Conservation (phyloP, 2,113 vertebrate genomes). For the Dasyurus viverrinus region DNA sequence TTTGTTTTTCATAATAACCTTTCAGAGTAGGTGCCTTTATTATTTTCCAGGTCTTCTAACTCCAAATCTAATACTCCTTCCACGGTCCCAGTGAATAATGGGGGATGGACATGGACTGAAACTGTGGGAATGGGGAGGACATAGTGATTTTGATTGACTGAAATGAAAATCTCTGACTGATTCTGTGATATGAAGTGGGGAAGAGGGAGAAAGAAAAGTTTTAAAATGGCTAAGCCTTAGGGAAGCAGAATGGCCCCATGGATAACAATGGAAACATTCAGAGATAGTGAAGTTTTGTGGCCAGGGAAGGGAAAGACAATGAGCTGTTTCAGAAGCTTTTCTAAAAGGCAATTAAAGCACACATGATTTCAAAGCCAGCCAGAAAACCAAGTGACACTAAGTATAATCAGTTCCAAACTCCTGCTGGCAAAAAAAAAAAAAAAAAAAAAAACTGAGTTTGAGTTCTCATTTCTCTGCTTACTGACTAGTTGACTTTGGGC, state of each 20-base stretch:
- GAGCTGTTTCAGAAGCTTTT: background rate
- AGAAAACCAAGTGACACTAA: background rate
- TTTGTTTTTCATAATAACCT: background rate
- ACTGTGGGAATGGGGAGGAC: background rate
- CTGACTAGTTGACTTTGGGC: background rate
- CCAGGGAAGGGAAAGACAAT: background rate
- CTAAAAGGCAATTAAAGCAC: background rate
- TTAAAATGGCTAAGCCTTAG: background rate
- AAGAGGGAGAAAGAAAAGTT: background rate
- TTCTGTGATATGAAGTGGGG: background rate
- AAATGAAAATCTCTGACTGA: background rate
- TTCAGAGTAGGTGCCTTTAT: background rate
- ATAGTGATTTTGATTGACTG: background rate
- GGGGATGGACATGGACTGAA: background rate
- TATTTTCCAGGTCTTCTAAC: background rate
- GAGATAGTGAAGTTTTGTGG: background rate
- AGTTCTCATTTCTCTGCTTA: background rate
- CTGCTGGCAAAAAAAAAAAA: background rate
- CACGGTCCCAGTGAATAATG: background rate
- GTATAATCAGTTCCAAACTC: slow-evolving; percentile 7
- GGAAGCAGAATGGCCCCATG: background rate
- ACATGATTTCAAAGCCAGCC: background rate
- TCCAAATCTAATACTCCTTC: background rate
- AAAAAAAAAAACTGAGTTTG: background rate
- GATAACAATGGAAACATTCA: background rate